These are phyloP conservation scores for Chionis minor DNA, from an alignment of 2,113 vertebrate genomes.

Conservation along the genomic window DNA sequence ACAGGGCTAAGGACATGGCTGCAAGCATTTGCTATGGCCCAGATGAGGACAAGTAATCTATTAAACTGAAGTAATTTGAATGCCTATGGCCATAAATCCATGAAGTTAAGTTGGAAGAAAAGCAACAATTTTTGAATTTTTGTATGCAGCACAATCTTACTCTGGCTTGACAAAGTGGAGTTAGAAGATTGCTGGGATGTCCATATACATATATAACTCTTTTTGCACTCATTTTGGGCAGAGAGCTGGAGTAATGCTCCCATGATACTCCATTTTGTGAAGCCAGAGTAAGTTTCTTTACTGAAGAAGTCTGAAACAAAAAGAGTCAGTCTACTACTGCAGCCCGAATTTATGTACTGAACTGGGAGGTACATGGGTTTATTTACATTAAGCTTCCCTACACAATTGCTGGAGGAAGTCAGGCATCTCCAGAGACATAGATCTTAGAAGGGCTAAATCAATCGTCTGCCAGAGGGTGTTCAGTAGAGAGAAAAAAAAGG, in stretches of 20 bases:
- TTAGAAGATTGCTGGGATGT: background rate
- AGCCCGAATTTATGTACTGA: background rate
- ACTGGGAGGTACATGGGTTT: background rate
- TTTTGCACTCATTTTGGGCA: background rate
- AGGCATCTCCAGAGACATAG: background rate
- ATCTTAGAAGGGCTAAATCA: background rate
- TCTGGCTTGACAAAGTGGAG: background rate
- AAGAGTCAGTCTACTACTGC: background rate
- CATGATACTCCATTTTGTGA: background rate
- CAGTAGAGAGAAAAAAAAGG: background rate
- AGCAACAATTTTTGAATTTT: background rate
- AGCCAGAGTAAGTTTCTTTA: background rate
- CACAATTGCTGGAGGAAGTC: background rate
- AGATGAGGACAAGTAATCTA: background rate
- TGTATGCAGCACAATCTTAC: background rate
- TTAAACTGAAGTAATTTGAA: background rate
- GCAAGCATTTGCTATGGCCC: background rate
- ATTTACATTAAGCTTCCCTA: background rate
- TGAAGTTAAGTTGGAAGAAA: background rate
- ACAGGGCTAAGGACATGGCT: background rate
- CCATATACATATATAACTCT: background rate
- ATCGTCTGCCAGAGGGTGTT: background rate
- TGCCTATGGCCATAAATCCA: background rate
- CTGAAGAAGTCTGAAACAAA: background rate
- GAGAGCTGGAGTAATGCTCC: background rate